Evolutionary conservation across 1,140 invertebrate species (phyloP).

Genomic region (Marisa cornuarietis): DNA sequence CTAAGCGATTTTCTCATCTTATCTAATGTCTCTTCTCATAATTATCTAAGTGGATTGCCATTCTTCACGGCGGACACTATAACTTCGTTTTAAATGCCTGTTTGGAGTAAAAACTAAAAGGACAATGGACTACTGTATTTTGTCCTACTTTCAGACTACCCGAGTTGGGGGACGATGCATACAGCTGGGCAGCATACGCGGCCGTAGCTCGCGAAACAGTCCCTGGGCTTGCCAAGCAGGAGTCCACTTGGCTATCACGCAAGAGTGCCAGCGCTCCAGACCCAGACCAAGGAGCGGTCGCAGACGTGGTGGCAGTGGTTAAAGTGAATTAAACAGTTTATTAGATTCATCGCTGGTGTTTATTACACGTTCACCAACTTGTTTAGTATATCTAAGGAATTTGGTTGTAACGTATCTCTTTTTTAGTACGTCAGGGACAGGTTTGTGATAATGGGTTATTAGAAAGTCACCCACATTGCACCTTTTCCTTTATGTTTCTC

Average conservation of each 20-base stretch:
- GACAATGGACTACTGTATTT: background rate
- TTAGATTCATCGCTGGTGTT: background rate
- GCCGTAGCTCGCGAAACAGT: conserved; percentile 1
- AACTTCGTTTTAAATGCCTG: no score
- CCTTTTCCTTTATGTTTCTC: no score
- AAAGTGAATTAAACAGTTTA: background rate
- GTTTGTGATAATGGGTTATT: background rate
- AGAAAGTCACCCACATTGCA: background rate
- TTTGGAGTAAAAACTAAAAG: background rate
- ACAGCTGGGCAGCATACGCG: background rate
- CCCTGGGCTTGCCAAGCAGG: conserved; percentile 26
- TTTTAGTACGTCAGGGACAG: background rate
- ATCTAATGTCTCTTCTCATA: no score
- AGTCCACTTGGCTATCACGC: conserved; percentile 13
- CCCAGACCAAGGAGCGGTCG: background rate
- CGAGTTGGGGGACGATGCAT: conserved; percentile 13
- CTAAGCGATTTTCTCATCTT: no score
- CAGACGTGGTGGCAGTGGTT: conserved; percentile 8
- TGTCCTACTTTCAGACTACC: background rate
- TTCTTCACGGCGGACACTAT: no score
- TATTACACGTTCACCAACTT: background rate
- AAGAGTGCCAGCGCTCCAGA: conserved; percentile 4
- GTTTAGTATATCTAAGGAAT: background rate
- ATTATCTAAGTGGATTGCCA: no score
- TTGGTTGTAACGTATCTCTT: background rate